Base-by-base conservation (phyloP, 2,113 vertebrate genomes). In the Laticauda laticaudata region DNA sequence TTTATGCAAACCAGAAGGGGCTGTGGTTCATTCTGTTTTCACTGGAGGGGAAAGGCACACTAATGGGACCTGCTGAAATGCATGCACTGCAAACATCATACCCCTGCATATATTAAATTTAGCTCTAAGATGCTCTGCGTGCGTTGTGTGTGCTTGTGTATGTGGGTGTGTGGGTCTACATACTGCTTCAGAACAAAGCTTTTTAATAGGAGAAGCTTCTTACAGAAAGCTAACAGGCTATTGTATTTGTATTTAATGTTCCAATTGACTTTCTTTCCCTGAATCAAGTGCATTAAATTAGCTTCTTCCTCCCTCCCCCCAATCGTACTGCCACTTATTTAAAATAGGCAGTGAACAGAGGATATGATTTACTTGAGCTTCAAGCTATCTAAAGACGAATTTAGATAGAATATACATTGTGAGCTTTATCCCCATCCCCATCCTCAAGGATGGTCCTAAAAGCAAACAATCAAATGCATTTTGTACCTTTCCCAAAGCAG, bases 1-100 rank as follows among this genome's bases (percentile, higher is more conserved):
- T 99, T 99, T 99, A 99, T 99, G 99, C 99, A 99, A 99, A 99
- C 98, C 98, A 99, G 98, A 98, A 98, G 97, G 98, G 98, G 98
- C 98, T 98, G 98, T 98, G 98, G 98, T 98, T 98, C 98, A 98
- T 98, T 98, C 98, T 98, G 98, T 98, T 99, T 99, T 98, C 98
- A 99, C 98, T 98, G 98, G 98, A 99, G 98, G 98, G 98, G 98
- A 98, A 98, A 98, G 97, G 98, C 98, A 75, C 97, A 97, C 98
- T 99, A 99, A 99, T 99, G 98, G 98, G 98, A 98, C 98, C 97
- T 98, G 97, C 98, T 98, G 98, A 98, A 98, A 98, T 97, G 98
- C 98, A 98, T 98, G 98, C 98, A 98, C 98, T 98, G 98, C 98
- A 98, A 98, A 98, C 98, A 98, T 98, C 98, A 98, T 97, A 98